Evolutionary conservation across 2,888 invertebrate species (phyloP).

Genomic region (Tetrapedia diversipes): DNA sequence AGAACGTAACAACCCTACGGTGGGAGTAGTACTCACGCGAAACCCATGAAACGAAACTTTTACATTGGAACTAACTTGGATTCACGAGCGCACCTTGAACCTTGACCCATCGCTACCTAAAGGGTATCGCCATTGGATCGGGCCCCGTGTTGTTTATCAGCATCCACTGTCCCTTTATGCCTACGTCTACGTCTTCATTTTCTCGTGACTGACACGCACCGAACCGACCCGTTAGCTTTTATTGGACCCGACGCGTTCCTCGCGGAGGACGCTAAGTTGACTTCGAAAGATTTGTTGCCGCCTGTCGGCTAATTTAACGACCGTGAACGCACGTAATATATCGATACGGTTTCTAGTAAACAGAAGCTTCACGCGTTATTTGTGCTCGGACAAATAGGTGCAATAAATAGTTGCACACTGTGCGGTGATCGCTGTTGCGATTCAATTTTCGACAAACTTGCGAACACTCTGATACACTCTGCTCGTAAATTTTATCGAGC

Average conservation of each 20-base stretch:
- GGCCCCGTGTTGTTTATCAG: slow-evolving; percentile 52
- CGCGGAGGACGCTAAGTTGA: slow-evolving; percentile 8
- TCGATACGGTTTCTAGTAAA: neutral
- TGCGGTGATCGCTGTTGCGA: no score
- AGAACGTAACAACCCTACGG: no score
- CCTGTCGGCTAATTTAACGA: neutral
- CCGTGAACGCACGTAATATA: neutral
- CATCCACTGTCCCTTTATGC: slow-evolving; percentile 39
- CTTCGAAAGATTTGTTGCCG: slow-evolving; percentile 31
- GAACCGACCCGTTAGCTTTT: slow-evolving; percentile 12
- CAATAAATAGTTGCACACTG: neutral
- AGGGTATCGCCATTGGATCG: slow-evolving; percentile 41
- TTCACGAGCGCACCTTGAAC: no score
- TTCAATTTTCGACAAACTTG: no score
- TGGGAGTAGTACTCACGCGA: no score
- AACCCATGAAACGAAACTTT: no score
- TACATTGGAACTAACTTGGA: no score
- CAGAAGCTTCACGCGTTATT: neutral
- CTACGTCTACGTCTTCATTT: slow-evolving; percentile 57
- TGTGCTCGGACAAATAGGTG: neutral
- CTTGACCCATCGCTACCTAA: no score
- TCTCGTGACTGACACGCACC: slow-evolving; percentile 8
- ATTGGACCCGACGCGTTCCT: slow-evolving; percentile 19
- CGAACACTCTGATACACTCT: no score
- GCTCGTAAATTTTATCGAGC: no score